Evolutionary conservation across 2,888 invertebrate genomes (phyloP).

Genomic region (Calameuta filiformis): DNA sequence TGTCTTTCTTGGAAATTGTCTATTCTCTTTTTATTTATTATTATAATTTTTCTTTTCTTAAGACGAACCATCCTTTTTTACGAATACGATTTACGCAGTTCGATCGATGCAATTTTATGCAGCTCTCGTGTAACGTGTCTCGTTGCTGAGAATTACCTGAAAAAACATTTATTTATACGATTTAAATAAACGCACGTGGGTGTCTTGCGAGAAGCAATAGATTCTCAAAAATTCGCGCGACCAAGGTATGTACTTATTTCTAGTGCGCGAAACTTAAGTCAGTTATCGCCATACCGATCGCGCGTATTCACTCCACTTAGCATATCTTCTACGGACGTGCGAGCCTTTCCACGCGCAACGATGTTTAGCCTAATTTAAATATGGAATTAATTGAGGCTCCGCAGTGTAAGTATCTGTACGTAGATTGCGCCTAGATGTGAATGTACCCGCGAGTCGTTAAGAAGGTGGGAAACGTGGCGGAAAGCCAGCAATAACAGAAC

Average conservation of each 20-base stretch:
- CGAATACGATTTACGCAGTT: no score
- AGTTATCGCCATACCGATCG: constrained; percentile 1
- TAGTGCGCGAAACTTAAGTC: background rate
- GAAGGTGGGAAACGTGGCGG: background rate
- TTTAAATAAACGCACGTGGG: background rate
- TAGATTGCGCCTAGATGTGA: background rate
- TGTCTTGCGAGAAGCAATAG: background rate
- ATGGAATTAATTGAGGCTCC: constrained; percentile 38
- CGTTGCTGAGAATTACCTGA: no score
- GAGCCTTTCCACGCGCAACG: constrained; percentile 4
- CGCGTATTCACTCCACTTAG: constrained; percentile 3
- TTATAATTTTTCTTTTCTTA: background rate
- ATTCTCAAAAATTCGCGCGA: background rate
- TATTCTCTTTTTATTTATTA: background rate
- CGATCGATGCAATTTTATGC: no score
- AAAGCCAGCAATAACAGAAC: background rate
- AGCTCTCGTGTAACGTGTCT: no score
- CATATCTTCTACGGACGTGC: background rate
- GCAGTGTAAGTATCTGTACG: background rate
- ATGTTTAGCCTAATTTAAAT: constrained; percentile 43
- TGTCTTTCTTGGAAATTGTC: background rate
- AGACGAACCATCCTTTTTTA: no score
- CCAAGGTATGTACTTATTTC: background rate
- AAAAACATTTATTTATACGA: background rate
- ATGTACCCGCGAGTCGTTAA: background rate